Percentiles rank a stretch among this genome's conserved stretches.
Conservation (phyloP, 2,888 invertebrate species). For the Cosmopolites sordidus region DNA sequence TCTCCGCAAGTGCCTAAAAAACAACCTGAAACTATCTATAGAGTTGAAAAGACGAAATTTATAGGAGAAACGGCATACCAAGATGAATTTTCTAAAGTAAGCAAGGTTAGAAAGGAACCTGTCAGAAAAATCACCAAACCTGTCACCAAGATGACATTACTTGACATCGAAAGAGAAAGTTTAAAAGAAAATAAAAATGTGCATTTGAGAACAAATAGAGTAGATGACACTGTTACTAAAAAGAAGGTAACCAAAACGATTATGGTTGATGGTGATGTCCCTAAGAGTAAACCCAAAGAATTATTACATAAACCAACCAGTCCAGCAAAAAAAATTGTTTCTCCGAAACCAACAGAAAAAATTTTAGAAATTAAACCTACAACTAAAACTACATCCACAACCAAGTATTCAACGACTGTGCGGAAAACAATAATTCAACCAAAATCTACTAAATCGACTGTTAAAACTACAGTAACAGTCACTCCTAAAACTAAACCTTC, state of each 20-base stretch:
- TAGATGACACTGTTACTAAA: constrained; percentile 35
- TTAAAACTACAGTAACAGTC: constrained; percentile 37
- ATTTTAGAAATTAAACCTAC: too few relatives aligned
- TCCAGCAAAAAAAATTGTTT: constrained; percentile 17
- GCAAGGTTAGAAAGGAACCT: constrained; percentile 21
- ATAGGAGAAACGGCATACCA: constrained; percentile 30
- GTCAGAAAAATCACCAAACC: constrained; percentile 19
- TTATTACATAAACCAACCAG: constrained; percentile 20
- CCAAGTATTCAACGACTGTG: constrained; percentile 32
- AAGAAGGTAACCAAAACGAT: constrained; percentile 27
- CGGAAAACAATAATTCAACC: constrained; percentile 39
- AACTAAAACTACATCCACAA: constrained; percentile 12
- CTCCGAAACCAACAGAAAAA: constrained; percentile 10
- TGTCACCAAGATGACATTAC: constrained; percentile 26
- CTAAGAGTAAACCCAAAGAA: constrained; percentile 27
- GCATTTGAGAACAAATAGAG: constrained; percentile 36
- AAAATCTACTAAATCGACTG: constrained; percentile 20
- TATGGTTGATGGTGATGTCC: constrained; percentile 27
- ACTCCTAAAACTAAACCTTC: constrained; percentile 32
- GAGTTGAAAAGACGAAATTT: constrained; percentile 29
- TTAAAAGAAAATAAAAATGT: constrained; percentile 32
- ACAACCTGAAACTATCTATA: constrained; percentile 25
- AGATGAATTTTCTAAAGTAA: constrained; percentile 30
- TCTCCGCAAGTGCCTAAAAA: constrained; percentile 10
- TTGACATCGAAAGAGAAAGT: constrained; percentile 33